Conservation (phyloP, 2,113 vertebrate species). For the Dendropsophus ebraccatus region DNA sequence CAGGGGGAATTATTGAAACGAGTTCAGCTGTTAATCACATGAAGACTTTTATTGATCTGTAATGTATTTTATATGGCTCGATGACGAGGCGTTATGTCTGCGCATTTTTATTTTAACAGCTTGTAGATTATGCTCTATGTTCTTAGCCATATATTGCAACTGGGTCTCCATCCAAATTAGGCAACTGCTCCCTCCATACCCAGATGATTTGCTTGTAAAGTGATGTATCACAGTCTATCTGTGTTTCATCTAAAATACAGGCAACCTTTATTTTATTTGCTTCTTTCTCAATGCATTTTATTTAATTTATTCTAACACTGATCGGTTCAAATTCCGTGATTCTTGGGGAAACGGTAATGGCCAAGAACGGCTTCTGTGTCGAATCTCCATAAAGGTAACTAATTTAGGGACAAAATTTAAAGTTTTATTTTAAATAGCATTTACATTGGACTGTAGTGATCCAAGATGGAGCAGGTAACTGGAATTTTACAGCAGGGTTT, state of each 20-base stretch:
- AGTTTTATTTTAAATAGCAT: too few species aligned
- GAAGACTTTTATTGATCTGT: slow-evolving; percentile 46
- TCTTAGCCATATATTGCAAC: not conserved
- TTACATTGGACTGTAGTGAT: too few species aligned
- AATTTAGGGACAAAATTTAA: too few species aligned
- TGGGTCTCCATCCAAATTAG: slow-evolving; percentile 20
- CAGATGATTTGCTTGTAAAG: not conserved
- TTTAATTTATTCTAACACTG: too few species aligned
- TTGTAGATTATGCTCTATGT: not conserved
- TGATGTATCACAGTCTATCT: slow-evolving; percentile 4
- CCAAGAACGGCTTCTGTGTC: too few species aligned
- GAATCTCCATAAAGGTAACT: too few species aligned
- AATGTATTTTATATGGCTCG: slow-evolving; percentile 40
- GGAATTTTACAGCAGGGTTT: too few species aligned
- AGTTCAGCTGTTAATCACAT: slow-evolving; percentile 27
- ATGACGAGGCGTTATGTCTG: slow-evolving; percentile 35
- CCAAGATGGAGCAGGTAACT: too few species aligned
- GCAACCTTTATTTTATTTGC: slow-evolving; percentile 18
- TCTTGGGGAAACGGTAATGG: too few species aligned
- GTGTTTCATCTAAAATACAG: not conserved
- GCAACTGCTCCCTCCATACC: not conserved
- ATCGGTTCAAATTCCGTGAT: too few species aligned
- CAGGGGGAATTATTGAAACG: slow-evolving; percentile 7
- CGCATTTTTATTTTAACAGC: slow-evolving; percentile 33
- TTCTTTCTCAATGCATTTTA: not conserved